These are phyloP conservation scores for Helicolenus hilgendorfi DNA, from an alignment of 2,797 vertebrate genomes.

Conservation along the genomic window DNA sequence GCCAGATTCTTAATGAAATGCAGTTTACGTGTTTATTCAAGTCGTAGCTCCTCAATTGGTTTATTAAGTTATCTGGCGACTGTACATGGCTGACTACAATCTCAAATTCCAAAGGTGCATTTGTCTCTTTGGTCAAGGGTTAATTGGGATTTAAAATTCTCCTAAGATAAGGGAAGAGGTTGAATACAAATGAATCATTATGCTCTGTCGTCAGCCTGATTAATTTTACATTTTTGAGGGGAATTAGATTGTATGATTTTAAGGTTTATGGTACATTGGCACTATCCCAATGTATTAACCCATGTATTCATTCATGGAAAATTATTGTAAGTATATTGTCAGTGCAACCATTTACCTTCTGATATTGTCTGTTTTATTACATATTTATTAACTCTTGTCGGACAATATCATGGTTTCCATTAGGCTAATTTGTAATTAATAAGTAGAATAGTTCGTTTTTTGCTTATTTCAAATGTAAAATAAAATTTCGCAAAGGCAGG, in stretches of 20 bases:
- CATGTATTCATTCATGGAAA: background rate
- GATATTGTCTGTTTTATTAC: background rate
- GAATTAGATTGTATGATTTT: background rate
- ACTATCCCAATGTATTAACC: background rate
- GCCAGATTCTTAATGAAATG: background rate
- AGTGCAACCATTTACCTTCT: background rate
- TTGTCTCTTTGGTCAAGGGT: conserved; percentile 8
- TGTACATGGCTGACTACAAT: conserved; percentile 18
- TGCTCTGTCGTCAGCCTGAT: background rate
- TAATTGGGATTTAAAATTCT: conserved; percentile 7
- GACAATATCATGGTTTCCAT: background rate
- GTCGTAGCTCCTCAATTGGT: background rate
- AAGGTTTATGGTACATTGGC: background rate
- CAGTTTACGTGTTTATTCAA: conserved; percentile 16
- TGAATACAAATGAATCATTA: background rate
- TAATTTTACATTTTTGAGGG: background rate
- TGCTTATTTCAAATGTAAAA: background rate
- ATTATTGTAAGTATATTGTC: background rate
- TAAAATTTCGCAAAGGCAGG: background rate
- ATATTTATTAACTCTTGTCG: background rate
- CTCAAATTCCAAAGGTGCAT: conserved; percentile 14
- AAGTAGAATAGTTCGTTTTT: background rate
- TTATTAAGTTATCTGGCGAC: conserved; percentile 10
- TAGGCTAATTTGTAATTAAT: background rate
- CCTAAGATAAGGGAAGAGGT: background rate